Base-by-base conservation (phyloP, 2,888 invertebrate genomes). In the Acronicta psi region DNA sequence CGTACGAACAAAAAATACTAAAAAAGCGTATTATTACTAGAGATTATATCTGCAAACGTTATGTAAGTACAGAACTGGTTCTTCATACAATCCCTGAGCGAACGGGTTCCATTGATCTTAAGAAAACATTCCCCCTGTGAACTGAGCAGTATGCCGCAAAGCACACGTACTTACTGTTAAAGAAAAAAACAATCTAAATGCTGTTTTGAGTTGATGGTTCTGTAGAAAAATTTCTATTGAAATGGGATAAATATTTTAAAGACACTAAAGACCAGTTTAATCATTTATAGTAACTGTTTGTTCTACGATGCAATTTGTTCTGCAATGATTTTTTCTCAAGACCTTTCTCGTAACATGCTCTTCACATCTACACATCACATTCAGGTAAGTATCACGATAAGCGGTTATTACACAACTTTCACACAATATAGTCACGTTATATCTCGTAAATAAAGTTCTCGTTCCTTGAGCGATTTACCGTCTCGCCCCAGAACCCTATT, bases 1-100 rank as follows among this genome's bases (percentile, higher is more conserved):
- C 37, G 10, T 23, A 38, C 14, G 6, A 50, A 50, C 14, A 45
- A 58, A 54, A 49, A 50, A 44, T 0, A 4, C 9, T 7, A 13
- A 37, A 47, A 36, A n/a, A 0, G 14, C 14, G 29, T 52, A 55
- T 59, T 67, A 52, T 57, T 60, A 63, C 42, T 40, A 44, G 16
- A 77, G 75, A 70, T 77, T 65, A 46, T 36, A 77, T 74, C 71
- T 57, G 55, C 59, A 52, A 69, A 59, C 47, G 46, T 75, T 77
- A 74, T 59, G 59, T 71, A 71, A 75, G 68, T 50, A 58, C 16
- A 7, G 55, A 77, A 77, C 75, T 65, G 75, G 75, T 75, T 75
- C 41, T 31, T 37, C 40, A 54, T 60, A 63, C 53, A 59, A 56
- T 55, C 54, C 47, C 47, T 44, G 42, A 53, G 43, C 16, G 41